These are phyloP conservation scores for Melanotaenia trifasciata DNA, from an alignment of 2,797 vertebrate genomes.

Conservation along the genomic window DNA sequence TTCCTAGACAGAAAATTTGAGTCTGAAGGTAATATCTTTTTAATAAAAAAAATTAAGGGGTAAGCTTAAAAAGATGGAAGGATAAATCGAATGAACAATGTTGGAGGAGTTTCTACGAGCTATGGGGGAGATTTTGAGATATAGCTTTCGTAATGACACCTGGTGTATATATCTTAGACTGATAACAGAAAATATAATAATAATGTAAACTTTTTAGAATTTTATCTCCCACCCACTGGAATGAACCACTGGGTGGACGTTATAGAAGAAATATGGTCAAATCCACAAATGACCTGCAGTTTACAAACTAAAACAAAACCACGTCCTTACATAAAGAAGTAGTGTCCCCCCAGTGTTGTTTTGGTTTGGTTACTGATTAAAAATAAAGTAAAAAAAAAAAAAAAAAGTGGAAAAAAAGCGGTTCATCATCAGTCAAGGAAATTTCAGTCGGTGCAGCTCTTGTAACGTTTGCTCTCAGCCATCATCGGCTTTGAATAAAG, in stretches of 20 bases:
- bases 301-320: background rate
- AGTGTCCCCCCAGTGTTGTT: background rate
- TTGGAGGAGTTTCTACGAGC: background rate
- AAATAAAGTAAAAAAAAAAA: background rate
- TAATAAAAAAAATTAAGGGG: background rate
- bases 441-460: no score
- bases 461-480: background rate
- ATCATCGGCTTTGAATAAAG: slow-evolving; percentile 7
- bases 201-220: background rate
- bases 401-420: background rate
- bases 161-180: background rate
- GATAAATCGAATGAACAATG: background rate
- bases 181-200: background rate
- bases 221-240: background rate
- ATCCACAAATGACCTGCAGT: background rate
- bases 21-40: background rate
- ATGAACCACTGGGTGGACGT: background rate
- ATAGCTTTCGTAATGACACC: background rate
- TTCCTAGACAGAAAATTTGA: background rate
- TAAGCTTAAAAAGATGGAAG: background rate
- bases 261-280: background rate
- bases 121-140: background rate
- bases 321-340: background rate
- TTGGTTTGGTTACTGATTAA: background rate
- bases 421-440: background rate